Conservation (phyloP, 2,888 invertebrate genomes). For the Eupithecia tripunctaria region DNA sequence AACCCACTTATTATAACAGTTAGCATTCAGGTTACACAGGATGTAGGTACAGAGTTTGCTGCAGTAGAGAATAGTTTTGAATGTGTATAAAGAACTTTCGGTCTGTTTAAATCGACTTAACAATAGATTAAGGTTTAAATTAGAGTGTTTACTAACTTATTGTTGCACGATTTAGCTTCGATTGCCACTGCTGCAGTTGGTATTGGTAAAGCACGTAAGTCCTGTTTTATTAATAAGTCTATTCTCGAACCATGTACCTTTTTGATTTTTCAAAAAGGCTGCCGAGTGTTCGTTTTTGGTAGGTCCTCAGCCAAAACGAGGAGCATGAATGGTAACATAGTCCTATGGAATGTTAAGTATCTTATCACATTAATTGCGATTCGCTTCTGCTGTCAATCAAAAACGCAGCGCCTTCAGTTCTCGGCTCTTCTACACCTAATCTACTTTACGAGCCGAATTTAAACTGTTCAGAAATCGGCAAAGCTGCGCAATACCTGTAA, state of each 20-base stretch:
- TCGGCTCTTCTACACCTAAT: no score
- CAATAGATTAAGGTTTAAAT: not conserved
- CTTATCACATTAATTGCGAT: no score
- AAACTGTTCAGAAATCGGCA: not conserved
- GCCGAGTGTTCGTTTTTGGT: not conserved
- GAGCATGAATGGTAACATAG: no score
- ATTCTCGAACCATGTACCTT: not conserved
- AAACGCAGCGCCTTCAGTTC: not conserved
- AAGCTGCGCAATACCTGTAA: not conserved
- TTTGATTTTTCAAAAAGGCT: not conserved
- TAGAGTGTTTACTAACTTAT: not conserved
- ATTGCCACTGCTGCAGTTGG: not conserved
- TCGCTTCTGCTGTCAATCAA: not conserved
- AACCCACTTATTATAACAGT: slow-evolving; percentile 41
- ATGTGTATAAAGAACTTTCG: not conserved
- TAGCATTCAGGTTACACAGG: slow-evolving; percentile 37
- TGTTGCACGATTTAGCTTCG: not conserved
- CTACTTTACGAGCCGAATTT: no score
- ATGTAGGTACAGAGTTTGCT: slow-evolving; percentile 17
- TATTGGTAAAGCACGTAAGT: not conserved
- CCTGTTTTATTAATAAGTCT: not conserved
- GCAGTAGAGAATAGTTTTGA: slow-evolving; percentile 10
- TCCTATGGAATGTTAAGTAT: no score
- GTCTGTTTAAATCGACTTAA: not conserved
- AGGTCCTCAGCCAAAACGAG: no score